Percentiles rank a stretch among this genome's conserved stretches.
Evolutionary conservation across 2,888 invertebrate genomes (phyloP).

Genomic region (Epistrophe eligans): DNA sequence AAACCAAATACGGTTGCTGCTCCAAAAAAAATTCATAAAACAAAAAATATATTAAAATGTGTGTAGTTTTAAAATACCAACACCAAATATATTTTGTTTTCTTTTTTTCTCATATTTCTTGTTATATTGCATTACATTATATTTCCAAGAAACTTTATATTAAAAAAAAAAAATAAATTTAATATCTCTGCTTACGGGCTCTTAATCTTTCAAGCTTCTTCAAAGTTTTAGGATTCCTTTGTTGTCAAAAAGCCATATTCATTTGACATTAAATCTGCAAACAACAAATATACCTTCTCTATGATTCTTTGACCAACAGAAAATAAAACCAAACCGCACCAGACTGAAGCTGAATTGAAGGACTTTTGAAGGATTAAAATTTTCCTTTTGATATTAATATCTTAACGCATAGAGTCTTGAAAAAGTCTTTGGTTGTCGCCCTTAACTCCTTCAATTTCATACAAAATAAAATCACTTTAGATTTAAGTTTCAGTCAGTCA

Average conservation of each 20-base stretch:
- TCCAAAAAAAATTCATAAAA: too few species aligned
- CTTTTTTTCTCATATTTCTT: too few species aligned
- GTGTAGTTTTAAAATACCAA: too few species aligned
- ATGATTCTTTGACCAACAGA: constrained; percentile 11
- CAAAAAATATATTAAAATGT: too few species aligned
- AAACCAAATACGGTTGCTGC: too few species aligned
- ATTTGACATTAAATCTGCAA: constrained; percentile 23
- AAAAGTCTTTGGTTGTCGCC: constrained; percentile 12
- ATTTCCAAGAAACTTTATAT: not conserved
- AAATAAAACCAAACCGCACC: constrained; percentile 3
- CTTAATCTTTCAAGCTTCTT: constrained; percentile 30
- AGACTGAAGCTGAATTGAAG: constrained; percentile 17
- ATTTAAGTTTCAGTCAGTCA: constrained; percentile 30
- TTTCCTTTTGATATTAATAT: constrained; percentile 46
- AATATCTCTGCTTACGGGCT: constrained; percentile 5
- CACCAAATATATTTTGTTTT: too few species aligned
- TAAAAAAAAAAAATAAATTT: not conserved
- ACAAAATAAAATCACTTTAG: constrained; percentile 30
- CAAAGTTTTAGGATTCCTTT: constrained; percentile 6
- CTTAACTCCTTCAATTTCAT: constrained; percentile 21
- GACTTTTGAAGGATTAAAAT: constrained; percentile 40
- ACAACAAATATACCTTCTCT: not conserved
- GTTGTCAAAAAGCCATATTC: constrained; percentile 26
- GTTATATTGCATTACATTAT: not conserved
- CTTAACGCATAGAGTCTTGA: constrained; percentile 26